Base-by-base conservation (phyloP, 1,140 invertebrate genomes). In the Belonocnema kinseyi region DNA sequence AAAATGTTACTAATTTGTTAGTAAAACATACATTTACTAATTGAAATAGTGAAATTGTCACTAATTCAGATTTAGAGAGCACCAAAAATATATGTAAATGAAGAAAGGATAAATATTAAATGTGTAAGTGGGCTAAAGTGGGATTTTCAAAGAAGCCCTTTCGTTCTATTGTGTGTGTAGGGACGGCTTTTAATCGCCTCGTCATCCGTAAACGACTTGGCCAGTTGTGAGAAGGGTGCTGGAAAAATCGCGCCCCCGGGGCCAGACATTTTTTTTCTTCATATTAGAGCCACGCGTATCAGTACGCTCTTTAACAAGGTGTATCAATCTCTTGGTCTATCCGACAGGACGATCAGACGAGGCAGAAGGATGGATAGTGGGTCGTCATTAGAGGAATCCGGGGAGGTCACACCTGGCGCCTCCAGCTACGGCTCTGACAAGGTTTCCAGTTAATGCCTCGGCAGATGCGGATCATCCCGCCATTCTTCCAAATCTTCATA, bases 401-500 rank as follows among this genome's bases (percentile, higher is more conserved):
- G 79, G 86, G 85, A 88, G 88, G 87, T 90, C 88, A 88, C 89
- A 89, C 88, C 89, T 89, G 88, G 88, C 87, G 87, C 87, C 86
- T 73, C 82, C 76, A 83, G 81, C 85, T 83, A 88, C 81, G 80
- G 76, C 78, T 76, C 78, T 76, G 78, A 79, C 80, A 72, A 76
- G 76, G 75, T 53, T 75, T 74, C 74, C 72, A 82, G 79, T 83
- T 86, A 85, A 85, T 85, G 84, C 80, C 78, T 76, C 80, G 83
- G 85, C 88, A 90, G 89, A 89, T 90, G 89, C 83, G 85, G 79
- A 89, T 89, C 85, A 85, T 84, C 84, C 78, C 79, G 80, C 87
- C 81, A 82, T 88, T 87, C 84, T 86, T 82, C 85, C 85, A 76
- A 90, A 89, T 90, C 88, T 89, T 88, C 85, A 88, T 88, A 88